phyloP scores from a whole-genome alignment of 2,888 invertebrate species.

The Yponomeuta evonymella region DNA sequence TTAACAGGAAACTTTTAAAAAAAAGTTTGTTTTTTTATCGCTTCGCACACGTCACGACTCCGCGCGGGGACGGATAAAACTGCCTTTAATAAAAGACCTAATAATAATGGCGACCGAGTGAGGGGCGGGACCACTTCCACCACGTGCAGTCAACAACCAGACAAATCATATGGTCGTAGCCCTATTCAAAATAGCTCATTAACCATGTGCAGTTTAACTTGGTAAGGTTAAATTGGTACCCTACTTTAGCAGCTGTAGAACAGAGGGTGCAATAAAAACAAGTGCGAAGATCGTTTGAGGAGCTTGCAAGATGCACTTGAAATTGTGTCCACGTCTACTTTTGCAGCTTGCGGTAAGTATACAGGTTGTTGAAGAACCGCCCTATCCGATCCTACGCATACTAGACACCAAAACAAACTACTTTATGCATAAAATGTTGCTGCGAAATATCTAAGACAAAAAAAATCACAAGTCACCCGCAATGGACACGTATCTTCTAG shows the following conservation, averaged over 20 bases:
- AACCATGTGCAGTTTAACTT: slow-evolving; percentile 35
- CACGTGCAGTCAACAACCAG: slow-evolving; percentile 49
- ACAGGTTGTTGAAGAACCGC: too few species aligned
- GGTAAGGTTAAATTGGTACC: slow-evolving; percentile 41
- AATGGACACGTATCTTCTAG: too few species aligned
- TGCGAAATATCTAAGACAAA: too few species aligned
- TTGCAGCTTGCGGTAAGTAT: slow-evolving; percentile 11
- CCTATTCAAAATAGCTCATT: slow-evolving; percentile 39
- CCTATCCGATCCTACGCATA: background rate
- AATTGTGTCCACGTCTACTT: background rate
- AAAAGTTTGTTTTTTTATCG: background rate
- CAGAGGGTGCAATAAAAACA: background rate
- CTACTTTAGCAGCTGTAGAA: slow-evolving; percentile 46
- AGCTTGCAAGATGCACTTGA: slow-evolving; percentile 3
- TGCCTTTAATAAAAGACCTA: slow-evolving; percentile 45
- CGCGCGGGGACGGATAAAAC: slow-evolving; percentile 51
- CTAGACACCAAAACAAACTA: too few species aligned
- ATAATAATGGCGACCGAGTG: slow-evolving; percentile 45
- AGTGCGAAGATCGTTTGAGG: background rate
- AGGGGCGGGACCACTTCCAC: slow-evolving; percentile 42
- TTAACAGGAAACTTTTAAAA: background rate
- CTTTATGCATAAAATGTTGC: too few species aligned
- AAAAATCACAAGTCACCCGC: too few species aligned
- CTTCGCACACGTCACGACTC: slow-evolving; percentile 43
- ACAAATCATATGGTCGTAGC: slow-evolving; percentile 46